A percentile compares a stretch with the other conserved stretches of the same genome.
phyloP scores from a whole-genome alignment of 1,140 invertebrate genomes.

The Aphaenogaster rudis region DNA sequence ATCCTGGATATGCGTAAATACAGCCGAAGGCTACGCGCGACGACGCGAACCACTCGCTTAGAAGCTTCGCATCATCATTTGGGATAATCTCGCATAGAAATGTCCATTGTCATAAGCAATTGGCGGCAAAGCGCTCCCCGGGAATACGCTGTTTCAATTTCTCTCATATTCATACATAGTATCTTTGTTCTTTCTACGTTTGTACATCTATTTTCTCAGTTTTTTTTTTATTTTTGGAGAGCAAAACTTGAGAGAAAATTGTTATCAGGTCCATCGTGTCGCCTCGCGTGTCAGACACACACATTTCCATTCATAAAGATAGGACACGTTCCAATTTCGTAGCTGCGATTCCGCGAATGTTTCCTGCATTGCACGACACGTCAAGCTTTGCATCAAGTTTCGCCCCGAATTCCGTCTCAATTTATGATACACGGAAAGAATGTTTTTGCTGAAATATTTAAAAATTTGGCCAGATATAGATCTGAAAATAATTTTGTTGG shows the following conservation, averaged over 20 bases:
- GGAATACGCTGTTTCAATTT: background rate
- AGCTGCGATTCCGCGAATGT: background rate
- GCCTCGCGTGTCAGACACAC: no score
- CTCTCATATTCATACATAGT: background rate
- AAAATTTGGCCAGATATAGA: no score
- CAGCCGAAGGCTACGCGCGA: slow-evolving; percentile 38
- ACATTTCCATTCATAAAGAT: background rate
- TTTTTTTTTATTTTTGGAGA: background rate
- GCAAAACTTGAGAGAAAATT: background rate
- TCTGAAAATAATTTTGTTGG: no score
- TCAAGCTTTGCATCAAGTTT: background rate
- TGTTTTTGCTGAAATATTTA: no score
- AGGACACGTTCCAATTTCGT: background rate
- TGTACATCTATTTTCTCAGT: background rate
- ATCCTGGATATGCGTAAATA: slow-evolving; percentile 50
- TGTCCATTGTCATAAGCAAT: background rate
- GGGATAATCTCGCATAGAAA: slow-evolving; percentile 29
- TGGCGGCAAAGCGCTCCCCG: background rate
- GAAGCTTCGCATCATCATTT: slow-evolving; percentile 19
- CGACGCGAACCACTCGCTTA: background rate
- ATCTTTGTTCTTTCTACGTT: background rate
- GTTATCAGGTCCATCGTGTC: background rate
- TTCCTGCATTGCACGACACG: background rate
- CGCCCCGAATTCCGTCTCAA: background rate
- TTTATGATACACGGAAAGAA: background rate